Evolutionary conservation across 2,888 invertebrate genomes (phyloP).

Genomic region (Endomychus coccineus): DNA sequence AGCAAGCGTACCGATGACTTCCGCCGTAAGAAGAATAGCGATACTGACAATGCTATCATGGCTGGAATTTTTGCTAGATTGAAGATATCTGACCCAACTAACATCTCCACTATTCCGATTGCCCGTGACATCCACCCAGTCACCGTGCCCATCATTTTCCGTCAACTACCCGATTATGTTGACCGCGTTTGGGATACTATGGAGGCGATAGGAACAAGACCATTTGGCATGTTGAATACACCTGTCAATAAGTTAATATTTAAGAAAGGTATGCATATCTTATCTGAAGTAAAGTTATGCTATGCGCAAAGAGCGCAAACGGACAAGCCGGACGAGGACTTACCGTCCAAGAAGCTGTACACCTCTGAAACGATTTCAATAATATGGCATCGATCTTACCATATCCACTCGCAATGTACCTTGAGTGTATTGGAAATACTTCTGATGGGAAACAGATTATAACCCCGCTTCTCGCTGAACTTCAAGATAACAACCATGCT

Average conservation of each 20-base stretch:
- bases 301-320: slow-evolving; percentile 20
- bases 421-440: slow-evolving; percentile 11
- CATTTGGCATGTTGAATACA: slow-evolving; percentile 17
- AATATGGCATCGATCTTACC: slow-evolving; percentile 17
- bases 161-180: too few relatives aligned
- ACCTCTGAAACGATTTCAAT: slow-evolving; percentile 17
- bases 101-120: too few relatives aligned
- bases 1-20: too few relatives aligned
- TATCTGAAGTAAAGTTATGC: slow-evolving; percentile 19
- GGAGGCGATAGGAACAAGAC: slow-evolving; percentile 20
- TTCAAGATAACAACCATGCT: slow-evolving; percentile 5
- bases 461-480: slow-evolving; percentile 13
- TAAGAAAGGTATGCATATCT: slow-evolving; percentile 20
- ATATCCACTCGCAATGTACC: slow-evolving; percentile 13
- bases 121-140: too few relatives aligned
- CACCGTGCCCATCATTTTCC: too few relatives aligned
- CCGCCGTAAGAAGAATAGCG: too few relatives aligned
- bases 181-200: slow-evolving; percentile 21
- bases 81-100: too few relatives aligned
- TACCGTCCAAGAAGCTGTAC: slow-evolving; percentile 18
- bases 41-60: too few relatives aligned
- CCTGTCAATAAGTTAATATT: slow-evolving; percentile 17
- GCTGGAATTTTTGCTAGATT: too few relatives aligned
- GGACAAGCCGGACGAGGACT: slow-evolving; percentile 21
- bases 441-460: slow-evolving; percentile 11